A percentile compares a stretch with the other conserved stretches of the same genome.
phyloP scores from a whole-genome alignment of 2,797 vertebrate species.

The Pitangus sulphuratus region DNA sequence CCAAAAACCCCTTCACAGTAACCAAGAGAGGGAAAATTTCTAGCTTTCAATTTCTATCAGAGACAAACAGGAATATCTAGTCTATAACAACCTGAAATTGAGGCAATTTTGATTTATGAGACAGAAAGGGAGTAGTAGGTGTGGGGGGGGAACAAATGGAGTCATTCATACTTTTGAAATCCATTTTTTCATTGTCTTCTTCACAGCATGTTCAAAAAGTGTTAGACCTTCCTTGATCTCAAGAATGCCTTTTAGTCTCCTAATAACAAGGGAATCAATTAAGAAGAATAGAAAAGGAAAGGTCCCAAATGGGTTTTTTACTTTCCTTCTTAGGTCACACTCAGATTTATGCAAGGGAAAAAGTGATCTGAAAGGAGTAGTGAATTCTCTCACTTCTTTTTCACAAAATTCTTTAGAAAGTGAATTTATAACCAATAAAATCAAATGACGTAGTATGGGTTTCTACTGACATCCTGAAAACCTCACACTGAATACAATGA shows the following conservation, averaged over 20 bases:
- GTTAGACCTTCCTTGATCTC: constrained; percentile 45
- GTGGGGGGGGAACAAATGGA: not conserved
- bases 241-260: constrained; percentile 16
- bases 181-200: constrained; percentile 4
- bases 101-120: not conserved
- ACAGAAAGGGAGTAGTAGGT: not conserved
- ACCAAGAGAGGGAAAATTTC: not conserved
- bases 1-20: not conserved
- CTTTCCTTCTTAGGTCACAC: not conserved
- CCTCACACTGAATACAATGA: constrained; percentile 7
- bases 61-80: not conserved
- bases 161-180: not conserved
- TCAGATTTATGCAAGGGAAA: constrained; percentile 31
- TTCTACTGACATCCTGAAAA: not conserved
- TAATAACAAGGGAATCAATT: constrained; percentile 43
- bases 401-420: not conserved
- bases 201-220: constrained; percentile 11
- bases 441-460: not conserved
- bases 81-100: not conserved
- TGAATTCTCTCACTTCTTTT: not conserved
- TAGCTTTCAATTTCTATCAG: not conserved
- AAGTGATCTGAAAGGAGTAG: constrained; percentile 1
- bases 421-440: constrained; percentile 14
- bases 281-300: not conserved
- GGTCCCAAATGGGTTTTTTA: not conserved